phyloP scores from a whole-genome alignment of 2,888 invertebrate species.

The Ichneumoninae sp. region DNA sequence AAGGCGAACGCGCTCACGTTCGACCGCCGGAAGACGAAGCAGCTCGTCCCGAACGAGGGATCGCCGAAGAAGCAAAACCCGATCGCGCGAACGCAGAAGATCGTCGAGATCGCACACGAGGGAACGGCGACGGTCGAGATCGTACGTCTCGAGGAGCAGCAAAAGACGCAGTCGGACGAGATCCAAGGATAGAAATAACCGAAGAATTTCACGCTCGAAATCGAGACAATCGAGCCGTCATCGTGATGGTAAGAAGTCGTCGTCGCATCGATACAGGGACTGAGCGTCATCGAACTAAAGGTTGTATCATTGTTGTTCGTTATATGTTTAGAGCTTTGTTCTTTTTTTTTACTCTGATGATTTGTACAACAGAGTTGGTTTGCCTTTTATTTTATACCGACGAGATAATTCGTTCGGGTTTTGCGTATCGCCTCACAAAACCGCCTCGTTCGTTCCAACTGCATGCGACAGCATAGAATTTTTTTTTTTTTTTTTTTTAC shows the following conservation, averaged over 20 bases:
- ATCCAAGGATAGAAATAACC: slow-evolving; percentile 75
- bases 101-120: slow-evolving; percentile 70
- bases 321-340: slow-evolving; percentile 37
- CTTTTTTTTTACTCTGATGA: not conserved
- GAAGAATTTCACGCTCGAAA: slow-evolving; percentile 75
- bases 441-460: not conserved
- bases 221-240: slow-evolving; percentile 76
- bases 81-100: slow-evolving; percentile 73
- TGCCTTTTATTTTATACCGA: not conserved
- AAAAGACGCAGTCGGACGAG: slow-evolving; percentile 74
- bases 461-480: not conserved
- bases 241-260: slow-evolving; percentile 83
- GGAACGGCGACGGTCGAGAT: slow-evolving; percentile 77
- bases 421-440: too few species aligned
- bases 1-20: slow-evolving; percentile 74
- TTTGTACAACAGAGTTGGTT: too few species aligned
- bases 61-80: slow-evolving; percentile 65
- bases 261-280: slow-evolving; percentile 82
- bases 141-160: slow-evolving; percentile 71
- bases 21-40: slow-evolving; percentile 65
- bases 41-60: slow-evolving; percentile 55
- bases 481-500: not conserved
- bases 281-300: slow-evolving; percentile 74
- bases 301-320: slow-evolving; percentile 70
- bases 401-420: too few species aligned